Evolutionary conservation across 2,113 vertebrate species (phyloP), one percentile per base, ranked within the genome.

Genomic region (Hippocampus zosterae): DNA sequence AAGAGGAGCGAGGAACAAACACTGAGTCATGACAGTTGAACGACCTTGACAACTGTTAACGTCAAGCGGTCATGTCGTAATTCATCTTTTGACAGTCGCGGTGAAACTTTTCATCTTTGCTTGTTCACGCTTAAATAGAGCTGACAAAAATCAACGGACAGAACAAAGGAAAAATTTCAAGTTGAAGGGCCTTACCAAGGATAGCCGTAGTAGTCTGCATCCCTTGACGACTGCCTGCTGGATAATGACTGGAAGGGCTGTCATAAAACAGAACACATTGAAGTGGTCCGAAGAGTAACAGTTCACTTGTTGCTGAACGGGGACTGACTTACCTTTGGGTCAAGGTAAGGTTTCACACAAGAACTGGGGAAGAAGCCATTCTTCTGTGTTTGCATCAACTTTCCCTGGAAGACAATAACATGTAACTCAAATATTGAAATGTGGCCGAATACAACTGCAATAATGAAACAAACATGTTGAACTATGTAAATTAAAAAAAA

Each of bases 341-440:
- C 96, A 68, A 98, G 92, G 82, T 92, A 98, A 29, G 97, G 96
- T 77, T 98, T 98, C 44, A 99, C 97, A 0, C 93, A 95, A 0
- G 93, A 92, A 82, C 95, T 98, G 72, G 96, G 96, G 37, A 99
- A 99, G 81, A 93, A 98, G 18, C 97, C 97, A 0, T 89, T 94
- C 77, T 96, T 98, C 88, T 94, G 93, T 0, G 93, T 94, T 75
- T 95, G 94, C 18, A 96, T 81, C 70, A 98, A 83, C 69, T 93
- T 93, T 0, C 96, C 96, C 97, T 99, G 85, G 50, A 77, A 79
- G 16, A 81, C 11, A 77, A 81, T 21, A 27, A 48, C 5, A 21
- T 19, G 4, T 50, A 50, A 23, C n/a, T 2, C 16, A 18, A 46
- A 18, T 5, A 23, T 0, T 23, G 48, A 55, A 23, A 55, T 55